Percentiles rank a stretch among this genome's conserved stretches.
These are phyloP conservation scores for Whitmania pigra DNA, from an alignment of 1,140 invertebrate genomes.

Conservation along the genomic window DNA sequence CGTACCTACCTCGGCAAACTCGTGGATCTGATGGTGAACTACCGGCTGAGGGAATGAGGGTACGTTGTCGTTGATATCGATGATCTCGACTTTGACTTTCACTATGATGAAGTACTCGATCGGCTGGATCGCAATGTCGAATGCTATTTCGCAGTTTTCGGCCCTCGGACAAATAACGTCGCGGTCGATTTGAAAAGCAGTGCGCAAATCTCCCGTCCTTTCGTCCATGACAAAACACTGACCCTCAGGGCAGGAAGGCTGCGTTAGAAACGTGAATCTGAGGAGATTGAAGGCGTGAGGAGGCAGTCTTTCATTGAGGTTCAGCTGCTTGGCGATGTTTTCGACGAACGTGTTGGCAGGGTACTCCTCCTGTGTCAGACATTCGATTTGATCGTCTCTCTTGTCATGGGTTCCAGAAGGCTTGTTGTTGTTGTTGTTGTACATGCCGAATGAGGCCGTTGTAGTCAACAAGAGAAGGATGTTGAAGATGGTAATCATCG, in stretches of 20 bases:
- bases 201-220: constrained; percentile 21
- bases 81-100: constrained; percentile 32
- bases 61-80: constrained; percentile 83
- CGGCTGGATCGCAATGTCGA: constrained; percentile 20
- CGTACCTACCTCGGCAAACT: constrained; percentile 44
- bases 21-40: constrained; percentile 30
- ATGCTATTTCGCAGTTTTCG: constrained; percentile 15
- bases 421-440: not conserved
- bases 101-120: constrained; percentile 30
- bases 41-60: constrained; percentile 54
- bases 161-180: constrained; percentile 22
- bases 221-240: constrained; percentile 22
- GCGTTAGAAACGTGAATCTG: constrained; percentile 17
- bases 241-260: not conserved
- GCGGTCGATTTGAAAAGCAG: constrained; percentile 14
- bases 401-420: not conserved
- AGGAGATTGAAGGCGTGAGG: not conserved
- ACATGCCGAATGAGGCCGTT: not conserved
- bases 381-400: constrained; percentile 5
- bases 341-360: constrained; percentile 18
- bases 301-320: constrained; percentile 3
- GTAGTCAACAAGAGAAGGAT: not conserved
- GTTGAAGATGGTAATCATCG: too few species aligned
- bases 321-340: constrained; percentile 14
- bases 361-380: constrained; percentile 15